A percentile compares a stretch with the other conserved stretches of the same genome.
Conservation (phyloP, 2,797 vertebrate species). For the Hafferia zeledoni region DNA sequence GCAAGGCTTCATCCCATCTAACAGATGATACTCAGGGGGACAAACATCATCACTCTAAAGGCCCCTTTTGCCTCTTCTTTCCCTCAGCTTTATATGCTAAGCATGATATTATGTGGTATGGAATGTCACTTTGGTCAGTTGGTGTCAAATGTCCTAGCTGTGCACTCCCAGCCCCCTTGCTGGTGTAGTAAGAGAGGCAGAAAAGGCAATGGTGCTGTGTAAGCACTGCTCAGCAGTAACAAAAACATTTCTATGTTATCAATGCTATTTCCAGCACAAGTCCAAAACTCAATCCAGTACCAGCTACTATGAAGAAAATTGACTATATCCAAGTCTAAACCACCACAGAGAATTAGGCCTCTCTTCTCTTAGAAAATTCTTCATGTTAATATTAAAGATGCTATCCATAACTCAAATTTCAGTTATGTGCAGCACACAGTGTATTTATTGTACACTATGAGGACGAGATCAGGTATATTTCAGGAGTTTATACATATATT, state of each 20-base stretch:
- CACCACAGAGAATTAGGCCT: background rate
- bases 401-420: background rate
- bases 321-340: background rate
- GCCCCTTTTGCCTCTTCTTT: background rate
- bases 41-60: background rate
- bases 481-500: background rate
- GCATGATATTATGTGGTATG: rapidly evolving
- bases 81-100: background rate
- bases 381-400: background rate
- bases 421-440: background rate
- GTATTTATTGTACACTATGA: background rate
- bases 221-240: background rate
- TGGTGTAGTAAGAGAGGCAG: background rate
- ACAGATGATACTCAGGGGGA: no score
- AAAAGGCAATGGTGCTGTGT: background rate
- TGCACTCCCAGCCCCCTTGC: background rate
- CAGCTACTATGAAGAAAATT: background rate
- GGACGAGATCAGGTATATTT: background rate
- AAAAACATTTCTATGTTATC: background rate
- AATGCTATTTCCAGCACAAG: background rate
- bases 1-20: background rate
- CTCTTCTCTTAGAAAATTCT: background rate
- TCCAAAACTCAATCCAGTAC: background rate
- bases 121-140: background rate
- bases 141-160: background rate